Evolutionary conservation across 2,888 invertebrate genomes (phyloP), one percentile per base, ranked within the genome.

Genomic region (Andrena bicolor): DNA sequence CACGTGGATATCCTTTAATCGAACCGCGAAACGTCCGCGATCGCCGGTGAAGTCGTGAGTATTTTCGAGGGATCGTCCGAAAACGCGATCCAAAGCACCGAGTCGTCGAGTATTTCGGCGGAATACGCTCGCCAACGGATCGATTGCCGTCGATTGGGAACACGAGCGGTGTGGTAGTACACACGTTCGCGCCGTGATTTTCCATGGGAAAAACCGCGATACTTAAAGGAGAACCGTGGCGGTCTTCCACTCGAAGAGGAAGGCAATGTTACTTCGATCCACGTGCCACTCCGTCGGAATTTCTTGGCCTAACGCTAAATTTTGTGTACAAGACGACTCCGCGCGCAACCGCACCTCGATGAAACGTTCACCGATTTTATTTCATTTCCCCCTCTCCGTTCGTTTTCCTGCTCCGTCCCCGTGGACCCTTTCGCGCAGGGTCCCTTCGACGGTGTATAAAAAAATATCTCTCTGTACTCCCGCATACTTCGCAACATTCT

Each of bases 401-500:
- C 49, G 65, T 35, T 30, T 28, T 20, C 28, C 23, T 20, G 28
- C n/a, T 41, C 58, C 41, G 41, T 23, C 64, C 13, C 16, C 16
- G 56, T 48, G 49, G 41, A 70, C 61, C 53, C 28, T 61, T 69
- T 78, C 49, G 51, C 49, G 48, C 58, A 35, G 53, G 65, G 30
- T 68, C 53, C 66, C 60, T 63, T 68, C 76, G 65, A 66, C 68
- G 41, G 16, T 64, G 30, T 75, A 79, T 87, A 85, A 81, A 87
- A 86, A 87, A 87, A 87, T 87, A 87, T 83, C 76, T 76, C 48
- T 73, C 58, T 83, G 65, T 80, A 49, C 69, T 64, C 60, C 49
- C 63, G 72, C 75, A 60, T 51, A 76, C 49, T 60, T 26, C 66
- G 61, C 64, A 83, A 83, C 83, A 84, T 76, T 72, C 73, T 75